phyloP scores from a whole-genome alignment of 2,888 invertebrate species.

The Drosophila kokeensis region DNA sequence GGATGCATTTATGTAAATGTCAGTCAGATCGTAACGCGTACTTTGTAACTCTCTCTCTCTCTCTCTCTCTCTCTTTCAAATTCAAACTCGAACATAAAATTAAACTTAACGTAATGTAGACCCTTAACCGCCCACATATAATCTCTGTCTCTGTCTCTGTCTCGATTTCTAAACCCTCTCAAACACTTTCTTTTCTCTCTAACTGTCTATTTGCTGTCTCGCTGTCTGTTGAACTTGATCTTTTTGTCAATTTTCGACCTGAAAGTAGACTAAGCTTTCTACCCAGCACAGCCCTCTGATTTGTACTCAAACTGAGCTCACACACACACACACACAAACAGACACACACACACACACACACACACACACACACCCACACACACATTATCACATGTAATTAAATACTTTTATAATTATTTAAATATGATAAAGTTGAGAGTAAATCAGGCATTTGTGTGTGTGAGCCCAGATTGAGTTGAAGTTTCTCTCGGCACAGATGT shows the following conservation, averaged over 20 bases:
- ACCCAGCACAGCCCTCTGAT: not conserved
- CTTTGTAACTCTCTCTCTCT: constrained; percentile 43
- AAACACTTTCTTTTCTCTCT: not conserved
- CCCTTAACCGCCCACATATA: constrained; percentile 16
- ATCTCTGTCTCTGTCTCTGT: constrained; percentile 16
- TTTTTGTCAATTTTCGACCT: constrained; percentile 38
- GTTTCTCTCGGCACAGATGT: constrained; percentile 24
- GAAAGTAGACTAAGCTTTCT: constrained; percentile 35
- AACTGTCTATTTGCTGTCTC: constrained; percentile 23
- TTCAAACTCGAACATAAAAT: constrained; percentile 42
- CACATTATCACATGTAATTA: constrained; percentile 15
- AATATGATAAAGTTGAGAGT: not conserved
- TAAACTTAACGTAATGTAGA: constrained; percentile 45
- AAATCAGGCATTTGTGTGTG: not conserved
- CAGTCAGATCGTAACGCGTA: constrained; percentile 43
- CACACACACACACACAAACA: constrained; percentile 1
- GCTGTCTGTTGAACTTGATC: constrained; percentile 46
- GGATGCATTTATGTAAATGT: constrained; percentile 72
- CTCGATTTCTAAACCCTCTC: constrained; percentile 12
- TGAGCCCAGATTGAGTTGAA: constrained; percentile 15
- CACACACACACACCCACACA: not conserved
- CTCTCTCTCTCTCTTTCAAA: constrained; percentile 44
- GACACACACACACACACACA: not conserved
- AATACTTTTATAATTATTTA: constrained; percentile 12
- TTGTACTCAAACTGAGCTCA: constrained; percentile 19